phyloP scores from a whole-genome alignment of 2,797 vertebrate species.

The Loriculus beryllinus region DNA sequence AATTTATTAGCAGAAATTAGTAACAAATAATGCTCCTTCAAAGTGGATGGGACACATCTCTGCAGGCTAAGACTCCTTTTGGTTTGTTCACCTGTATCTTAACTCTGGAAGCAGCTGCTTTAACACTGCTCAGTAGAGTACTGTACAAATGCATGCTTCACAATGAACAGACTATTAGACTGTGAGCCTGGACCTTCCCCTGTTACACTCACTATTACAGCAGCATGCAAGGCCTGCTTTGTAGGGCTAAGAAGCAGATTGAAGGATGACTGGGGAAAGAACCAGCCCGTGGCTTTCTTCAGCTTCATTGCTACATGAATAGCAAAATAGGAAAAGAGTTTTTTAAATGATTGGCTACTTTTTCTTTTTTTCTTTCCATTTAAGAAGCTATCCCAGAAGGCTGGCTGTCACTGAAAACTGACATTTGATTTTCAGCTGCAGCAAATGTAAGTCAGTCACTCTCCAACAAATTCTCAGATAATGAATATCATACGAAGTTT shows the following conservation, averaged over 20 bases:
- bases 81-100: neutral
- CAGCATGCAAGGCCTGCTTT: neutral
- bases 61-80: neutral
- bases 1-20: neutral
- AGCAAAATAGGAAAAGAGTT: neutral
- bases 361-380: neutral
- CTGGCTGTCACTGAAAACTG: neutral
- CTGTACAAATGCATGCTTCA: neutral
- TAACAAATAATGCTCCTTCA: neutral
- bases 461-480: neutral
- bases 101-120: neutral
- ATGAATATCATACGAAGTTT: neutral
- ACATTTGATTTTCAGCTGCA: neutral
- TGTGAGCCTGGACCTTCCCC: neutral
- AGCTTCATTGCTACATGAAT: neutral
- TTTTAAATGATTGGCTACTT: neutral
- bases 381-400: neutral
- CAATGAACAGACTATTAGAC: neutral
- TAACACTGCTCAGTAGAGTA: rapidly evolving
- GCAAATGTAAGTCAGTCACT: neutral
- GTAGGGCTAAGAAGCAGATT: neutral
- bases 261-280: neutral
- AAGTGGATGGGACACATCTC: neutral
- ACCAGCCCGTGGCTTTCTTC: neutral
- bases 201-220: neutral